Percentiles rank a stretch among this genome's conserved stretches.
These are phyloP conservation scores for Zaprionus capensis DNA, from an alignment of 1,140 invertebrate genomes.

Conservation along the genomic window DNA sequence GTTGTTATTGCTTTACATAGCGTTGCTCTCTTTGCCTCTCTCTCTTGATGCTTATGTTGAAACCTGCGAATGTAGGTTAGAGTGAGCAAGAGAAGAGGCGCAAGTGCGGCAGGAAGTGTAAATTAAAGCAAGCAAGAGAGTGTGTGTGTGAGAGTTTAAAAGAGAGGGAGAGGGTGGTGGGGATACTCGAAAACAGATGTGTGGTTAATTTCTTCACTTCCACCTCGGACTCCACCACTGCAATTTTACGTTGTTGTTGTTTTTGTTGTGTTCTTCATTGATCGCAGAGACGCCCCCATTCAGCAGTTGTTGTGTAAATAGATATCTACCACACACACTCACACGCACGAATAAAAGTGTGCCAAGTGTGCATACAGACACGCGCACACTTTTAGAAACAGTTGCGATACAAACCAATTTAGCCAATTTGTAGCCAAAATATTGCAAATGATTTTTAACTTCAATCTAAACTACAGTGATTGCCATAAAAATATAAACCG, in stretches of 20 bases:
- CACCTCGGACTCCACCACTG: constrained; percentile 17
- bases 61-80: constrained; percentile 11
- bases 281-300: constrained; percentile 1
- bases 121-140: neutral
- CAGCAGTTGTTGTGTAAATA: constrained; percentile 3
- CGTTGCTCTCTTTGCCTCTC: constrained; percentile 14
- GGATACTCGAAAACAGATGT: neutral
- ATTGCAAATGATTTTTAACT: neutral
- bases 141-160: neutral
- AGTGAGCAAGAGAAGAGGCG: neutral
- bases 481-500: neutral
- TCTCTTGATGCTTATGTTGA: constrained; percentile 24
- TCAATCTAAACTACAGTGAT: neutral
- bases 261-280: neutral
- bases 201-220: constrained; percentile 35
- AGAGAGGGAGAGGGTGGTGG: neutral
- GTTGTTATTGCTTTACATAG: constrained; percentile 24
- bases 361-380: neutral
- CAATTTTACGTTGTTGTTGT: constrained; percentile 1
- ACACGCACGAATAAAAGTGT: neutral
- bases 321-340: neutral
- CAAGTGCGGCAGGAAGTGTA: constrained; percentile 4
- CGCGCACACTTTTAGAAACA: neutral
- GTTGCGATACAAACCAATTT: neutral
- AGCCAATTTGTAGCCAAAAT: constrained; percentile 4